Evolutionary conservation across 2,797 vertebrate species (phyloP).

Genomic region (Podarcis lilfordi): DNA sequence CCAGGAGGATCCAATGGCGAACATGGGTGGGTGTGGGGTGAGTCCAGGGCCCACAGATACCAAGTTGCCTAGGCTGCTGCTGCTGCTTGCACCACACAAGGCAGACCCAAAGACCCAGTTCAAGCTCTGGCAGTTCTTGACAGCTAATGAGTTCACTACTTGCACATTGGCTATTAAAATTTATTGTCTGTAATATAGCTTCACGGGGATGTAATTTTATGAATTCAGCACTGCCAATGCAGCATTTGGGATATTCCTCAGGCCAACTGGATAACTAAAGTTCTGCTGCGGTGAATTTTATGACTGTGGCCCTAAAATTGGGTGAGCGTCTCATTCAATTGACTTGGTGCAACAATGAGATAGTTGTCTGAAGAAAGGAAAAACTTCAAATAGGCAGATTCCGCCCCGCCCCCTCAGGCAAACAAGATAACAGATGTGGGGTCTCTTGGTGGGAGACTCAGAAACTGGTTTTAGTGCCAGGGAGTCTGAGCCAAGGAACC

Average conservation of each 20-base stretch:
- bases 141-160: not conserved
- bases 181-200: not conserved
- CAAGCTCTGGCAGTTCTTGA: too few relatives aligned
- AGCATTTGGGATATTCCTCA: not conserved
- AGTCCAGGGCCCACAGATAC: too few relatives aligned
- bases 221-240: not conserved
- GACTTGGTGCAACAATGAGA: not conserved
- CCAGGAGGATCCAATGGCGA: too few relatives aligned
- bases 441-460: not conserved
- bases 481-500: not conserved
- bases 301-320: not conserved
- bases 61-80: too few relatives aligned
- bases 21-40: too few relatives aligned
- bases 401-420: not conserved
- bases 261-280: not conserved
- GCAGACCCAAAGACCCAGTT: too few relatives aligned
- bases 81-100: too few relatives aligned
- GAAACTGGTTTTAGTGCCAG: not conserved
- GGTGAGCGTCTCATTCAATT: not conserved
- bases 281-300: not conserved
- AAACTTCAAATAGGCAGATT: not conserved
- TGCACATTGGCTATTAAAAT: too few relatives aligned
- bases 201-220: not conserved
- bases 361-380: not conserved
- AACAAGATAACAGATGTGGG: not conserved